Evolutionary conservation across 2,113 vertebrate species (phyloP).

Genomic region (Anguilla japonica): DNA sequence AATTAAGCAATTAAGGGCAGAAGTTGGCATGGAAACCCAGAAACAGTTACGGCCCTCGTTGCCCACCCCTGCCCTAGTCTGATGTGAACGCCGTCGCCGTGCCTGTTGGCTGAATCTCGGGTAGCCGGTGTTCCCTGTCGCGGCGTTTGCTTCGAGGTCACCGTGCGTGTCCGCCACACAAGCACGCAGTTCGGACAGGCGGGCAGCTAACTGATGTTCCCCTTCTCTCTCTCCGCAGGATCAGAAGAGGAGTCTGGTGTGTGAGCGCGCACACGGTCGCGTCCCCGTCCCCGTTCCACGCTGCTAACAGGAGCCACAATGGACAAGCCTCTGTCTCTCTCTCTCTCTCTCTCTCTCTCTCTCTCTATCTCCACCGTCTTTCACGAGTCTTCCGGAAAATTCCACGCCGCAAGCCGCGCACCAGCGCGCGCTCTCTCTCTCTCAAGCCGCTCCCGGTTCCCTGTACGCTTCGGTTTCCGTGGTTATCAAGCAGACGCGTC

Average conservation of each 20-base stretch:
- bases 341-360: slow-evolving; percentile 42
- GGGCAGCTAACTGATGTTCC: slow-evolving; percentile 31
- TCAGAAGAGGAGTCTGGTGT: slow-evolving; percentile 85
- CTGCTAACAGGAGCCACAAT: slow-evolving; percentile 70
- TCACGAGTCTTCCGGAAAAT: slow-evolving; percentile 62
- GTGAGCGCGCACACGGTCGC: slow-evolving; percentile 76
- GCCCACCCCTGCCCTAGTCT: too few relatives aligned
- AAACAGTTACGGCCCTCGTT: too few relatives aligned
- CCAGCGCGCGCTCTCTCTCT: slow-evolving; percentile 35
- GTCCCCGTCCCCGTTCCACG: slow-evolving; percentile 68
- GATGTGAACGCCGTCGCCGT: too few relatives aligned
- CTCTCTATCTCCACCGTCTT: slow-evolving; percentile 42
- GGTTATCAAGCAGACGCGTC: neutral
- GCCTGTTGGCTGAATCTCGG: too few relatives aligned
- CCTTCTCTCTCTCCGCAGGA: slow-evolving; percentile 70
- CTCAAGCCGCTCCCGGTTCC: slow-evolving; percentile 51
- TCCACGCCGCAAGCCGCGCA: slow-evolving; percentile 56
- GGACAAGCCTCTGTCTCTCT: slow-evolving; percentile 57
- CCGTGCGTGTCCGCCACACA: neutral
- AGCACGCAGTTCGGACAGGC: too few relatives aligned
- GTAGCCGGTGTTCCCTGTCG: too few relatives aligned
- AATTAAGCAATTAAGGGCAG: too few relatives aligned
- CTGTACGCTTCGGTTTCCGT: slow-evolving; percentile 35
- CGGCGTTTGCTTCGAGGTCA: too few relatives aligned
- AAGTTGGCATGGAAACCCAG: too few relatives aligned